These are phyloP conservation scores for Hyperopisus bebe DNA, from an alignment of 2,113 vertebrate genomes.

Conservation along the genomic window DNA sequence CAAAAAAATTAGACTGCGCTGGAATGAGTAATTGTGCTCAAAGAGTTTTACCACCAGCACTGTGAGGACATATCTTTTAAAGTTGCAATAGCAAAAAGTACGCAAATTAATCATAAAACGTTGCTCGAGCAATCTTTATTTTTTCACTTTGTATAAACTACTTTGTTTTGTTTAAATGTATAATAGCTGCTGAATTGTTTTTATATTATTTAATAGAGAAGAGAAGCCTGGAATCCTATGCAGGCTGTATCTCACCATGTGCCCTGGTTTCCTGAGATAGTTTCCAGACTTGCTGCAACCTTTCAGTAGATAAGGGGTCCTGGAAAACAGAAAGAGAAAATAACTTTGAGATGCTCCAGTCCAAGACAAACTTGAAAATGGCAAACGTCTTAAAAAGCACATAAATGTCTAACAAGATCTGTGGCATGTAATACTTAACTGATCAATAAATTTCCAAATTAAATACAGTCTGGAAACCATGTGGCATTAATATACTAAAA, in stretches of 20 bases:
- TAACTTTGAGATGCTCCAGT: neutral
- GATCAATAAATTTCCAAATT: neutral
- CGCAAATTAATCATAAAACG: neutral
- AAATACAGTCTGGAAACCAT: slow-evolving; percentile 3
- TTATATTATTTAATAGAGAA: neutral
- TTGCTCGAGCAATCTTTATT: neutral
- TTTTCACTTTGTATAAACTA: neutral
- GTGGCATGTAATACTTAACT: neutral
- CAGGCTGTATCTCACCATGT: neutral
- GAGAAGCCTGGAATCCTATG: neutral
- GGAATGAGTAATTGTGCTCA: neutral
- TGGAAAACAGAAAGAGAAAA: neutral
- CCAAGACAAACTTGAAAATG: neutral
- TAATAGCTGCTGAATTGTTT: neutral
- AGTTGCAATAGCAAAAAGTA: neutral
- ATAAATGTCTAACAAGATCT: neutral
- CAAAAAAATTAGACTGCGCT: neutral
- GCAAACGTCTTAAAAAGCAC: neutral
- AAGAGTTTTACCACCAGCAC: neutral
- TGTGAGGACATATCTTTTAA: neutral
- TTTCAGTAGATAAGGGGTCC: neutral
- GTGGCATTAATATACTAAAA: slow-evolving; percentile 18
- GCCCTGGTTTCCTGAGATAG: neutral
- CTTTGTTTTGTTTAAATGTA: neutral
- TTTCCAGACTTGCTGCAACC: neutral